A percentile compares a stretch with the other conserved stretches of the same genome.
phyloP scores from a whole-genome alignment of 1,140 invertebrate species.

The Rhagoletis zephyria region DNA sequence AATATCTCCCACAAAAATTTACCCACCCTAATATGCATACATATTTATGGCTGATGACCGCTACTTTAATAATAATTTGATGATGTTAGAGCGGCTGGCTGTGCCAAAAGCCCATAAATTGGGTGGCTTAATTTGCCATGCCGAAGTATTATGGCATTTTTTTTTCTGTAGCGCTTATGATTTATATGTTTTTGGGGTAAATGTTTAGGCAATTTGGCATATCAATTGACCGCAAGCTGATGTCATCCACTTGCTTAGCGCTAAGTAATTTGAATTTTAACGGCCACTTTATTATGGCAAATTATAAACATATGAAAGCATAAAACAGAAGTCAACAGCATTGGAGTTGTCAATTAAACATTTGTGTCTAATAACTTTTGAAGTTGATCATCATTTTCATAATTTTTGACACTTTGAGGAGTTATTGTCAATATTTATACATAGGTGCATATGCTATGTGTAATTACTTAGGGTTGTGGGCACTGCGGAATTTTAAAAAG shows the following conservation, averaged over 20 bases:
- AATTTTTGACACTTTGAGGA: not conserved
- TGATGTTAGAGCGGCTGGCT: conserved; percentile 3
- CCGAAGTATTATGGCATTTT: not conserved
- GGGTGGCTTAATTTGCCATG: not conserved
- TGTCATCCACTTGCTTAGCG: not conserved
- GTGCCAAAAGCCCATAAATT: not conserved
- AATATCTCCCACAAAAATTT: too few relatives aligned
- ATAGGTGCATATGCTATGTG: too few relatives aligned
- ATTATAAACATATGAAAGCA: not conserved
- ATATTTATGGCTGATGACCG: not conserved
- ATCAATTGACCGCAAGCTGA: conserved; percentile 2
- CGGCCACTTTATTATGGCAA: not conserved
- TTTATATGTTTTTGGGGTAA: not conserved
- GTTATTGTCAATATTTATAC: not conserved
- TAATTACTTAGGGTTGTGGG: too few relatives aligned
- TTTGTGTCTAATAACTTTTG: not conserved
- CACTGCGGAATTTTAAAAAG: too few relatives aligned
- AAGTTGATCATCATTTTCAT: too few relatives aligned
- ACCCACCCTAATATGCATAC: too few relatives aligned
- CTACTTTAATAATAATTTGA: conserved; percentile 12
- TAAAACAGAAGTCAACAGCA: not conserved
- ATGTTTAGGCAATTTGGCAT: not conserved
- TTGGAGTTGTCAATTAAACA: not conserved
- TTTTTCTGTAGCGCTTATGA: not conserved
- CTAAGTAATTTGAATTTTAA: not conserved